Conservation (phyloP, 2,888 invertebrate genomes). For the Agonopterix arenella region DNA sequence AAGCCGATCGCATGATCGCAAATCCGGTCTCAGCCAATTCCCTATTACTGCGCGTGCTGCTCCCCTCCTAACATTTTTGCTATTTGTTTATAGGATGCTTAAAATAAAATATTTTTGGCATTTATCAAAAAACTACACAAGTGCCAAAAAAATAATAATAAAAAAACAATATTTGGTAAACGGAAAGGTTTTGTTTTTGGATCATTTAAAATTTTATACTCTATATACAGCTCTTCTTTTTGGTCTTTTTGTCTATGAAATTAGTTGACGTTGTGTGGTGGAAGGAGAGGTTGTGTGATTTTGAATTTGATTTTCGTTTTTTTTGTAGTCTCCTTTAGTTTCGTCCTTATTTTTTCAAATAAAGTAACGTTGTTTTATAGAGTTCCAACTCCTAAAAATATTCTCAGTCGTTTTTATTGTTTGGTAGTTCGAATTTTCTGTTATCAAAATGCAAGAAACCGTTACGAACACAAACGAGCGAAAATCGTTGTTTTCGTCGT, state of each 20-base stretch:
- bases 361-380: conserved; percentile 5
- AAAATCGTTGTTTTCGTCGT: conserved; percentile 64
- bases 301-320: conserved; percentile 46
- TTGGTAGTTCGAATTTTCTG: conserved; percentile 18
- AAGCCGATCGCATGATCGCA: too few species aligned
- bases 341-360: conserved; percentile 14
- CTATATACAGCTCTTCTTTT: too few species aligned
- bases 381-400: not conserved
- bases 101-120: too few species aligned
- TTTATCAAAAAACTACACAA: too few species aligned
- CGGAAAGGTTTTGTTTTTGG: too few species aligned
- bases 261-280: conserved; percentile 45
- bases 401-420: not conserved
- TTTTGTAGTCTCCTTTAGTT: conserved; percentile 25
- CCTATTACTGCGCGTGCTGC: too few species aligned
- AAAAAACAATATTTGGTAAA: too few species aligned
- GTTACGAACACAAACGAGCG: conserved; percentile 62
- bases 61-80: too few species aligned
- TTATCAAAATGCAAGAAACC: conserved; percentile 67
- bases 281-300: conserved; percentile 37
- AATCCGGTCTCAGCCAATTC: too few species aligned
- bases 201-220: too few species aligned
- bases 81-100: too few species aligned
- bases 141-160: too few species aligned
- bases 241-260: conserved; percentile 17